Conservation (phyloP, 2,797 vertebrate genomes). For the Onychomys leucogaster region DNA sequence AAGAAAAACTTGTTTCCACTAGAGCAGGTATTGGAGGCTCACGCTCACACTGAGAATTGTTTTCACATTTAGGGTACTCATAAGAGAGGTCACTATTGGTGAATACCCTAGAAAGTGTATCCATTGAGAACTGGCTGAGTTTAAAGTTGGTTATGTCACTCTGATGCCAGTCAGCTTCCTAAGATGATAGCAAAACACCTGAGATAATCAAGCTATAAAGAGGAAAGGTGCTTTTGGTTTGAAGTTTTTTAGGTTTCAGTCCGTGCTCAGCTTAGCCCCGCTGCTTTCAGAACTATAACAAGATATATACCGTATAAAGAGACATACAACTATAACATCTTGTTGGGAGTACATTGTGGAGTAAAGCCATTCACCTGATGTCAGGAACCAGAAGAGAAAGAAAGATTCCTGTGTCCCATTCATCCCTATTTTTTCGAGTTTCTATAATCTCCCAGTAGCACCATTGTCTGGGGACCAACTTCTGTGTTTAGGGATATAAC, state of each 20-base stretch:
- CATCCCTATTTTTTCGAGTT: background rate
- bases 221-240: background rate
- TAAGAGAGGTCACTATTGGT: background rate
- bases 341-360: background rate
- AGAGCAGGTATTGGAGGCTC: background rate
- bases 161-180: background rate
- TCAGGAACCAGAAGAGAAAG: background rate
- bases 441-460: background rate
- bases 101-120: background rate
- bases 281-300: background rate
- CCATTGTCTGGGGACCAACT: background rate
- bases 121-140: background rate
- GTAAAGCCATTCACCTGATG: background rate
- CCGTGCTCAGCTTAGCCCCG: no score
- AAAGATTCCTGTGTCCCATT: background rate
- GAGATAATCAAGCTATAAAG: background rate
- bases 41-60: background rate
- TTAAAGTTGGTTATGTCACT: background rate
- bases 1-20: background rate
- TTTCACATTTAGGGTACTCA: background rate
- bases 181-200: background rate
- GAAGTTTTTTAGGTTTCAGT: background rate
- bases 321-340: background rate
- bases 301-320: background rate
- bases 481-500: background rate